Evolutionary conservation across 2,888 invertebrate species (phyloP), one percentile per base, ranked within the genome.

Genomic region (Geotrupes spiniger): DNA sequence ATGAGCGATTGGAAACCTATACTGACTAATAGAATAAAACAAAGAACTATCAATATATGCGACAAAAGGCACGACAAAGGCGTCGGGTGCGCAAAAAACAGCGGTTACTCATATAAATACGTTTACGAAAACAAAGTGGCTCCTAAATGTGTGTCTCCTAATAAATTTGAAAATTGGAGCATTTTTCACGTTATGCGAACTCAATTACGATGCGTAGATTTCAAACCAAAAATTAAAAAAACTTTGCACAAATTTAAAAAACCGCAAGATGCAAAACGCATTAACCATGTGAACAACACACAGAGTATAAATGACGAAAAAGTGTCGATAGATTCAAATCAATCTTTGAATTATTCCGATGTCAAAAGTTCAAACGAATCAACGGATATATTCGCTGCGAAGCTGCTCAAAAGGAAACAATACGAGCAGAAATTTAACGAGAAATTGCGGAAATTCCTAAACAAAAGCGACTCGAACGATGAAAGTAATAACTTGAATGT

Each of bases 1-100:
- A 83, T 86, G 82, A 69, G 70, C 36, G 75, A 76, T 43, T 84
- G 85, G 84, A 78, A 80, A 61, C 78, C 82, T 10, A 76, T 78
- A 54, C 64, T 82, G 10, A 77, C 80, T 0, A 83, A 82, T 60
- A 76, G 76, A 62, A 69, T 76, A 25, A 76, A 75, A 58, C 68
- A 72, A 52, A 70, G 65, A 60, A 56, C 60, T 5, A 52, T 63
- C 16, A 70, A 69, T 62, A 54, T 55, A 21, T 73, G 71, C 47
- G 64, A 69, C 39, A 55, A 52, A 27, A 58, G 55, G 14, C 54
- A 65, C 29, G 73, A 74, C 56, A 74, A 71, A 54, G 69, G 69
- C 2, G 49, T 69, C 16, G 57, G 60, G 17, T 73, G 72, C 58
- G 48, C 46, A 14, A 64, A 62, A 55, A 70, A 63, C 60, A 66